Base-by-base conservation (phyloP, 2,888 invertebrate species). In the Coleophora deauratella region DNA sequence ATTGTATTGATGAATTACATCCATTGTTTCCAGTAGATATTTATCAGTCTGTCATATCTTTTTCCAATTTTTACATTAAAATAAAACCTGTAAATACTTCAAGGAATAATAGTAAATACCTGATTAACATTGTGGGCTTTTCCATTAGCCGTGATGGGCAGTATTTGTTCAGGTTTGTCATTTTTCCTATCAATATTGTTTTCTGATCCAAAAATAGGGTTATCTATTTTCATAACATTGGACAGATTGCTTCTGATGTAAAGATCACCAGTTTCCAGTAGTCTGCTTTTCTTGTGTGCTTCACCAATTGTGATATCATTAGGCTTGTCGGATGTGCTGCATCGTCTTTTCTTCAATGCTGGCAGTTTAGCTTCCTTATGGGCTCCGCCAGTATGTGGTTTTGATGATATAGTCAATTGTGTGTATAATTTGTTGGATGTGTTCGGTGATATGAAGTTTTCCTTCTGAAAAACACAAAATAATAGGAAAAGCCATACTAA, bases 291-390 rank as follows among this genome's bases (percentile, higher is more conserved):
- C 50, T 85, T 85, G 37, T 68, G 61, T 33, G 59, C 55, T 27
- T 82, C 81, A 28, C 63, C 68, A 42, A 76, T 57, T 32, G 65
- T 67, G 1, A 72, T 54, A 52, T 86, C 85, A 55, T 62, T 76
- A 2, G 85, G 81, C 58, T 84, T 86, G 47, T 86, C 86, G 1
- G 86, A 85, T 12, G 85, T 78, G 46, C 86, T 86, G 47, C 85
- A 74, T 41, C 86, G 58, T 50, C 86, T 66, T 50, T 82, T 85
- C 50, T 87, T 86, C 27, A 77, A 49, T 3, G 74, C 80, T 3
- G 82, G 80, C 12, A 75, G 33, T 55, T 79, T 84, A 27, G 66
- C 42, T 41, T 84, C 85, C 45, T 84, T 84, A n/a, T 77, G 73
- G 36, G 57, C 51, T 40, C 59, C 55, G 54, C 63, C 63, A 43